Evolutionary conservation across 2,113 vertebrate genomes (phyloP).

Genomic region (Gopherus flavomarginatus): DNA sequence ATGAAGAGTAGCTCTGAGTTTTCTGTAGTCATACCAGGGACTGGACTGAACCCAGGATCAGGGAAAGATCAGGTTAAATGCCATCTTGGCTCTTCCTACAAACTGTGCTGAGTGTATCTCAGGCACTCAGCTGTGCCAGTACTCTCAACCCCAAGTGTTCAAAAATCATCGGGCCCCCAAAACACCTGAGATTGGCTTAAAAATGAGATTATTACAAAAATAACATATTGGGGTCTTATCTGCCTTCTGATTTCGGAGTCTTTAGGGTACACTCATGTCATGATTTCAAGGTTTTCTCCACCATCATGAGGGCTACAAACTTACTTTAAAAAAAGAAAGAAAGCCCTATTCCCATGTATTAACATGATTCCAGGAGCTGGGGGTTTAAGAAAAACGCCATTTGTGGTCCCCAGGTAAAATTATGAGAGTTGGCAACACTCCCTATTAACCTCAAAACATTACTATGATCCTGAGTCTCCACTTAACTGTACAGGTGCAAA

Average conservation of each 20-base stretch:
- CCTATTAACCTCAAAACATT: not conserved
- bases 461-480: not conserved
- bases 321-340: not conserved
- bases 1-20: not conserved
- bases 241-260: not conserved
- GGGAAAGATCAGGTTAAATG: not conserved
- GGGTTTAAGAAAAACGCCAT: not conserved
- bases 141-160: not conserved
- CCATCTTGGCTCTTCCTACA: not conserved
- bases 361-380: not conserved
- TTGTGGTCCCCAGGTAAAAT: not conserved
- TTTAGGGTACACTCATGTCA: not conserved
- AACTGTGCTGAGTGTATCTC: not conserved
- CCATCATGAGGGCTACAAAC: not conserved
- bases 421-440: not conserved
- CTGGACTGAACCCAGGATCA: not conserved
- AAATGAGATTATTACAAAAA: not conserved
- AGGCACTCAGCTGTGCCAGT: not conserved
- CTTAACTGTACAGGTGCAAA: not conserved
- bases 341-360: not conserved
- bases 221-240: not conserved
- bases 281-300: not conserved
- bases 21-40: not conserved
- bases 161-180: not conserved
- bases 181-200: not conserved